These are phyloP conservation scores for Drosophila persimilis DNA, from an alignment of 1,140 invertebrate genomes.

Conservation along the genomic window DNA sequence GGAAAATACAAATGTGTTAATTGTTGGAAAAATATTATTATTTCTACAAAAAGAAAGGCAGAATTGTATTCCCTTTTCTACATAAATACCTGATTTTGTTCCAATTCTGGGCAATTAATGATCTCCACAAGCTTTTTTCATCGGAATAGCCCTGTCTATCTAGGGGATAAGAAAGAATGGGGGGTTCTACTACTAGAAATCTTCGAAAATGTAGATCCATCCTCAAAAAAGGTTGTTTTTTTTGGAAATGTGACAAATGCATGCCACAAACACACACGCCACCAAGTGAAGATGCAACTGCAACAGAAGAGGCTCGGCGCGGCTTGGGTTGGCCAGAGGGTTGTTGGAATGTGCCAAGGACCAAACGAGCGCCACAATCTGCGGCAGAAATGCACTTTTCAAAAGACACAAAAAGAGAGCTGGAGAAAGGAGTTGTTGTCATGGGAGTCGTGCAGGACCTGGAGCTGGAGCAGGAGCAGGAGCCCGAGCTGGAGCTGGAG, in stretches of 20 bases:
- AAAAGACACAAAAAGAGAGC: slow-evolving; percentile 47
- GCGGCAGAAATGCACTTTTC: slow-evolving; percentile 78
- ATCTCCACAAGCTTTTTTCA: slow-evolving; percentile 22
- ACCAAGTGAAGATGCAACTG: slow-evolving; percentile 42
- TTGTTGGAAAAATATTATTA: too few relatives aligned
- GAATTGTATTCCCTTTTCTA: too few relatives aligned
- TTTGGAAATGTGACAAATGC: slow-evolving; percentile 47
- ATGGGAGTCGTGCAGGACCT: neutral
- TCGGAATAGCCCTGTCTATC: slow-evolving; percentile 4
- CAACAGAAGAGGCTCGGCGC: slow-evolving; percentile 22
- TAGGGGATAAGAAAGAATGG: too few relatives aligned
- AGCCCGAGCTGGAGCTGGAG: too few relatives aligned
- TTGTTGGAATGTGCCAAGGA: slow-evolving; percentile 33
- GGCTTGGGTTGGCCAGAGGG: slow-evolving; percentile 17
- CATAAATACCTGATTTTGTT: too few relatives aligned
- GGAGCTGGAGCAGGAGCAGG: slow-evolving; percentile 1
- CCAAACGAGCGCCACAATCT: slow-evolving; percentile 66
- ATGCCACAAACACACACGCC: slow-evolving; percentile 6
- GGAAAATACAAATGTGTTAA: too few relatives aligned
- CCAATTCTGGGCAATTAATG: slow-evolving; percentile 7
- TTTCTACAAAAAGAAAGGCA: too few relatives aligned
- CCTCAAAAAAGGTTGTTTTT: slow-evolving; percentile 37
- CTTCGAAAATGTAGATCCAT: neutral
- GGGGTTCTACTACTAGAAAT: neutral
- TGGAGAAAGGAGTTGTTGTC: neutral